Percentiles rank a stretch among this genome's conserved stretches.
Evolutionary conservation across 37 sponge, comb jelly and placozoan species (phyloP).

Genomic region (Diacarnus erythraeanus): DNA sequence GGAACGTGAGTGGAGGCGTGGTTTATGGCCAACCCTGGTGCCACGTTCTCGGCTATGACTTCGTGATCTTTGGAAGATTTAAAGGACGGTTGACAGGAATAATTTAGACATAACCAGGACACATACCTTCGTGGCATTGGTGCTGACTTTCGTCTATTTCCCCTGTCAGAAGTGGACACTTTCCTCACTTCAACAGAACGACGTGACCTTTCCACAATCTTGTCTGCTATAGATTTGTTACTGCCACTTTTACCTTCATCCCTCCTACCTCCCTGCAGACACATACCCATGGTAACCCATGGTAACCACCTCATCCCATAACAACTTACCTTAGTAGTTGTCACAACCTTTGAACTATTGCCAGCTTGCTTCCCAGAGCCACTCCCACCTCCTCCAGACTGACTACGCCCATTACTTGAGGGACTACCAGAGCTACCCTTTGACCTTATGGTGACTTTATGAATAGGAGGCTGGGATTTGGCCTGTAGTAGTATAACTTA

Average conservation of each 20-base stretch:
- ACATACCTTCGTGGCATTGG: neutral
- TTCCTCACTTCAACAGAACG: conserved; percentile 1
- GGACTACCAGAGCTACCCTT: neutral
- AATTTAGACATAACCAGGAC: neutral
- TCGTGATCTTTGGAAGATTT: neutral
- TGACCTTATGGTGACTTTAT: neutral
- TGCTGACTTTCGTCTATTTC: neutral
- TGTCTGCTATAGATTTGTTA: neutral
- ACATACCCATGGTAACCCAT: neutral
- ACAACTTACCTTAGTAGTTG: neutral
- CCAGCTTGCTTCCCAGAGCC: neutral
- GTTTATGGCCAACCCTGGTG: neutral
- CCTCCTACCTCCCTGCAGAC: neutral
- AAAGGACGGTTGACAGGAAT: neutral
- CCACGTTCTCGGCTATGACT: conserved; percentile 17
- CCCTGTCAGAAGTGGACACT: neutral
- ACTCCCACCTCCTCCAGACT: neutral
- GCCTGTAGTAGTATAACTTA: conserved; percentile 4
- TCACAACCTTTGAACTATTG: neutral
- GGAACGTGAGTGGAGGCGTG: neutral
- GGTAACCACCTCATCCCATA: neutral
- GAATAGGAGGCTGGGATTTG: conserved; percentile 26
- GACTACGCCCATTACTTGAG: neutral
- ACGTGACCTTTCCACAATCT: neutral
- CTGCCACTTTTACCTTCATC: neutral